phyloP scores from a whole-genome alignment of 2,797 vertebrate species.

The Chiloscyllium punctatum region DNA sequence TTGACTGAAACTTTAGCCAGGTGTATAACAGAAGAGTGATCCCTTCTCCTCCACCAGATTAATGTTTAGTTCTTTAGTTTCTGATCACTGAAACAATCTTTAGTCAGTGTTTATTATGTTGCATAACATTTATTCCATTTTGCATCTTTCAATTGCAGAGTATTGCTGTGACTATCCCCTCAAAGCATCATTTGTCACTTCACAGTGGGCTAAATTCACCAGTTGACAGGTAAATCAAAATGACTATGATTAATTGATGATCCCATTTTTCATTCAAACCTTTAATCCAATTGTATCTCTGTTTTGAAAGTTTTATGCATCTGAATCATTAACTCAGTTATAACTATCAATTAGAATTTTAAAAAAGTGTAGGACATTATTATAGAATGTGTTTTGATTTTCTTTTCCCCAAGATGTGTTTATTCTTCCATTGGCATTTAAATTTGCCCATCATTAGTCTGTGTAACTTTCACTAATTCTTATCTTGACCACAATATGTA shows the following conservation, averaged over 20 bases:
- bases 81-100: not conserved
- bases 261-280: not conserved
- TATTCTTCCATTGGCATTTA: not conserved
- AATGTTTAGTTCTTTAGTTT: not conserved
- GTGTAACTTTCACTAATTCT: not conserved
- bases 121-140: no score
- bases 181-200: not conserved
- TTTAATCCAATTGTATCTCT: not conserved
- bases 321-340: not conserved
- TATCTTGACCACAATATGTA: not conserved
- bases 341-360: not conserved
- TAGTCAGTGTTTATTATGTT: not conserved
- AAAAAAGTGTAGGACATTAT: not conserved
- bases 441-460: not conserved
- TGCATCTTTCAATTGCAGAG: constrained; percentile 2
- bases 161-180: constrained; percentile 16
- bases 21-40: not conserved
- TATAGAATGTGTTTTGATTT: not conserved
- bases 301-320: not conserved
- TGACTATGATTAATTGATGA: not conserved
- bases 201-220: constrained; percentile 25
- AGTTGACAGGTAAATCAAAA: constrained; percentile 24
- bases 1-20: not conserved
- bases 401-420: not conserved
- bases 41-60: no score